Conservation (phyloP, 2,113 vertebrate species). For the Bubo blakistoni region DNA sequence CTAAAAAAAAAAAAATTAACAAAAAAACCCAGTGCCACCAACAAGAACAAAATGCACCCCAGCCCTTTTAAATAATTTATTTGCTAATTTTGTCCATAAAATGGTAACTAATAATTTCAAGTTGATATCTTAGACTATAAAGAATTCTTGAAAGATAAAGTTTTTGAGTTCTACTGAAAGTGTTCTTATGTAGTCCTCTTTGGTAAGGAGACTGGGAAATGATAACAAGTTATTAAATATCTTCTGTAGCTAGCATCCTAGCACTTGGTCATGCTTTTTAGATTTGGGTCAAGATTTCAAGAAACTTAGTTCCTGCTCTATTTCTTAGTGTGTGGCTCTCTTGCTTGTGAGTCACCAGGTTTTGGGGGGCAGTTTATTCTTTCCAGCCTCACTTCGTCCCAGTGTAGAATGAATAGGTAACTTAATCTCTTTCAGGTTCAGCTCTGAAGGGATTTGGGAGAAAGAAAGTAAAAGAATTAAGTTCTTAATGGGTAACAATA, state of each 20-base stretch:
- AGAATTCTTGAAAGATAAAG: background rate
- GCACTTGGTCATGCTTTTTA: background rate
- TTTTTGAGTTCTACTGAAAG: background rate
- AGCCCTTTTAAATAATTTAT: background rate
- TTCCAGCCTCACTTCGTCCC: background rate
- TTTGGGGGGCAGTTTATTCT: background rate
- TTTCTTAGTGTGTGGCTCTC: background rate
- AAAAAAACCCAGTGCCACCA: rapidly evolving
- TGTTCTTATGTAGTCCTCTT: background rate
- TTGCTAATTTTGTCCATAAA: background rate
- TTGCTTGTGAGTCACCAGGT: background rate
- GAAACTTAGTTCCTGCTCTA: background rate
- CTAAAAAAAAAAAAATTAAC: background rate
- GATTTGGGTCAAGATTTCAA: background rate
- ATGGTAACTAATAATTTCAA: background rate
- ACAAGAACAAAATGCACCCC: rapidly evolving
- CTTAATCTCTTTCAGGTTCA: background rate
- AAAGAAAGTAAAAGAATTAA: background rate
- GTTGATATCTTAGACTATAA: background rate
- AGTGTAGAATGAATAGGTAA: background rate
- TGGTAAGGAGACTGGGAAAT: background rate
- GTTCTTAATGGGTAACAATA: background rate
- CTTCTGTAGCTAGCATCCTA: background rate
- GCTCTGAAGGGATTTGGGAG: background rate
- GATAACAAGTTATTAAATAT: background rate